Evolutionary conservation across 2,797 vertebrate genomes (phyloP), one percentile per base, ranked within the genome.

Genomic region (Glossophaga mutica): DNA sequence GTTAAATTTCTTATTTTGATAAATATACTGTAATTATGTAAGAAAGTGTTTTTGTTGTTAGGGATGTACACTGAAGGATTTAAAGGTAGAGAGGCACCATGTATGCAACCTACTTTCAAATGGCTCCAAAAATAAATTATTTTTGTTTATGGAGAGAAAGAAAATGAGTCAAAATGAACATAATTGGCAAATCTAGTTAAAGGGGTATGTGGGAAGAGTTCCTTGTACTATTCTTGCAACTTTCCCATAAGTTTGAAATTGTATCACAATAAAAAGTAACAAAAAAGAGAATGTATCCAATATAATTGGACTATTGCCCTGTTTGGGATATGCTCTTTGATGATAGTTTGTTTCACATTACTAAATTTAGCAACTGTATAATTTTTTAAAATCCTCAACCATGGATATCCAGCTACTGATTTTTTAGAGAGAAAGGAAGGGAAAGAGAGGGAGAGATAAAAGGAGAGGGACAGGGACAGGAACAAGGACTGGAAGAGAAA

Each of bases 181-280:
- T 11, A 82, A 90, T 0, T 78, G 57, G 39, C 85, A 39, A 83
- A 44, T 48, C 18, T 76, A 29, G 18, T 34, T 48, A 78, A 88
- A 96, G 32, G 67, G 67, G 59, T 68, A 55, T 70, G 71, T 37
- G 10, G 11, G 50, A 83, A 10, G 37, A 88, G 21, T 62, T 88
- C 29, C 65, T 26, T 73, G 44, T n/a, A 70, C 21, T 37, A 74
- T 62, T 91, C n/a, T 81, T 81, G 34, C 22, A 92, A 86, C 44
- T 92, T 92, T 81, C 52, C 16, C 81, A 11, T 74, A 96, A 85
- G 21, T 91, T 6, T 85, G 15, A 95, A 95, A 91, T 85, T 88
- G 32, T 82, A 84, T 62, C 34, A 88, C 91, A 91, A 93, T 59
- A 79, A 79, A 94, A 92, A 92, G 74, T 37, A 78, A 71, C 73